Percentiles rank a stretch among this genome's conserved stretches.
Conservation (phyloP, 2,888 invertebrate genomes). For the Lordiphosa andalusiaca region DNA sequence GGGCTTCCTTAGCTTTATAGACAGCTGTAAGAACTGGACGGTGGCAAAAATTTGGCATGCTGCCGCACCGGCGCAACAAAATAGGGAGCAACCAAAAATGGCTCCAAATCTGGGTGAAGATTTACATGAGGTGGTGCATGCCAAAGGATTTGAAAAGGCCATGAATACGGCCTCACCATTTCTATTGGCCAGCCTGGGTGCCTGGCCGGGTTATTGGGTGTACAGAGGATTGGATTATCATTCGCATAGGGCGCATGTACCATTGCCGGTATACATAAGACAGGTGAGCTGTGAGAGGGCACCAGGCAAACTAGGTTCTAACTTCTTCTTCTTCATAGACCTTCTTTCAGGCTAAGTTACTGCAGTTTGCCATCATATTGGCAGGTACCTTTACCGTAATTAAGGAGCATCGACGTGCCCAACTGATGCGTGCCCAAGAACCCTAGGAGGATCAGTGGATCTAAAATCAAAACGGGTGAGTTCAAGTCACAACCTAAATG, state of each 20-base stretch:
- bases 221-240: conserved; percentile 65
- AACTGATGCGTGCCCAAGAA: conserved; percentile 1
- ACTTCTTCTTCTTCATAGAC: conserved; percentile 47
- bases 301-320: too few relatives aligned
- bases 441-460: not conserved
- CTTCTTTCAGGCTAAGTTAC: conserved; percentile 64
- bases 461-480: not conserved
- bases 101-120: conserved; percentile 58
- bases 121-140: conserved; percentile 49
- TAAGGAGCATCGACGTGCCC: conserved; percentile 18
- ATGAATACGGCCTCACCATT: conserved; percentile 51
- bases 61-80: not conserved
- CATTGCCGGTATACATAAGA: conserved; percentile 58
- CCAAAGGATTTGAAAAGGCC: conserved; percentile 42
- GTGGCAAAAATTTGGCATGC: conserved; percentile 1
- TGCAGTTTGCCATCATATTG: conserved; percentile 58
- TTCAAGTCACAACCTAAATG: not conserved
- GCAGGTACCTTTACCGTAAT: conserved; percentile 49
- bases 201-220: conserved; percentile 68
- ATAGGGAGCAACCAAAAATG: not conserved
- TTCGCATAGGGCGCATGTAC: conserved; percentile 44
- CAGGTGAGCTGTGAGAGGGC: conserved; percentile 37
- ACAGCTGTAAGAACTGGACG: conserved; percentile 30
- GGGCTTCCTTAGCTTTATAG: conserved; percentile 37
- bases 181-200: conserved; percentile 52